Evolutionary conservation across 2,888 invertebrate genomes (phyloP).

Genomic region (Athripsodes cinereus): DNA sequence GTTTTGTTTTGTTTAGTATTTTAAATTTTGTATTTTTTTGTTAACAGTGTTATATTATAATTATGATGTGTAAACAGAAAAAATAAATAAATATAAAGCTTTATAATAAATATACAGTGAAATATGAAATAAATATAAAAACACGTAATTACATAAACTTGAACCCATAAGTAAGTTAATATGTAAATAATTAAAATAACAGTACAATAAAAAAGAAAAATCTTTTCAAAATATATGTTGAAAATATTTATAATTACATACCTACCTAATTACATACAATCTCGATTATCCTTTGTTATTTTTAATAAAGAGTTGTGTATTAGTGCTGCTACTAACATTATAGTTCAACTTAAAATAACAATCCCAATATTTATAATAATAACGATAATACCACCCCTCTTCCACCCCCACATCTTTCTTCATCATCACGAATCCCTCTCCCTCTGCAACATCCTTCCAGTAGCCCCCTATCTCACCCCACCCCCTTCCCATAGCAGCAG

Average conservation of each 20-base stretch:
- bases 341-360: slow-evolving; percentile 26
- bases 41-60: too few species aligned
- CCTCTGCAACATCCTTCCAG: slow-evolving; percentile 13
- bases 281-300: neutral
- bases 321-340: too few species aligned
- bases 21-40: too few species aligned
- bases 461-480: neutral
- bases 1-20: too few species aligned
- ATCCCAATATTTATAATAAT: slow-evolving; percentile 28
- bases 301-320: too few species aligned
- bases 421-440: slow-evolving; percentile 4
- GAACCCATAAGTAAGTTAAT: too few species aligned
- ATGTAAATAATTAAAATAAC: too few species aligned
- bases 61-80: too few species aligned
- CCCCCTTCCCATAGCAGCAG: slow-evolving; percentile 10
- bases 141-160: too few species aligned
- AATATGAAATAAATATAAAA: too few species aligned
- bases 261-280: neutral
- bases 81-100: too few species aligned
- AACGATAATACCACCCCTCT: neutral
- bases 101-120: too few species aligned
- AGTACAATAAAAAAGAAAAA: neutral
- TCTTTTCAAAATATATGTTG: neutral
- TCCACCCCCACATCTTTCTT: slow-evolving; percentile 28
- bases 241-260: neutral